A percentile compares a stretch with the other conserved stretches of the same genome.
These are phyloP conservation scores for Nylanderia fulva DNA, from an alignment of 1,140 invertebrate species.

Conservation along the genomic window DNA sequence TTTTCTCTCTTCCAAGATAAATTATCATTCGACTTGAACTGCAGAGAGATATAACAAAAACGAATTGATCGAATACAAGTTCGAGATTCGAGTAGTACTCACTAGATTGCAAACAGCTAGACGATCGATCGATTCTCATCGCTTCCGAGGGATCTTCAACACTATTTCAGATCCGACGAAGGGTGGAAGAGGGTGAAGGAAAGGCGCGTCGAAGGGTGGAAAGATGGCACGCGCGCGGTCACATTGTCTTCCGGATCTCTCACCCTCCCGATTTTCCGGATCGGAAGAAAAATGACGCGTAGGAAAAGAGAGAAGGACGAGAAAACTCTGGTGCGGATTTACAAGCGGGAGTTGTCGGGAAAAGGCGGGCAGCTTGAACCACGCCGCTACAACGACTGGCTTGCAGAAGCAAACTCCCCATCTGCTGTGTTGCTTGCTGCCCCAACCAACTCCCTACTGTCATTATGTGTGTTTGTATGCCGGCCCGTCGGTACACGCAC, in stretches of 20 bases:
- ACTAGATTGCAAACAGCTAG: constrained; percentile 24
- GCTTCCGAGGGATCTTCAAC: constrained; percentile 14
- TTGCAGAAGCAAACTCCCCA: constrained; percentile 78
- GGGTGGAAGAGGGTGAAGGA: background rate
- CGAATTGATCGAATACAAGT: background rate
- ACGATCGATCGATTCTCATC: constrained; percentile 28
- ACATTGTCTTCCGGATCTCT: constrained; percentile 57
- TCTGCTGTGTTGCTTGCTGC: constrained; percentile 76
- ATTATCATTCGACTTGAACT: background rate
- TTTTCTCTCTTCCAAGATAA: background rate
- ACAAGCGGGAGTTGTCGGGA: constrained; percentile 67
- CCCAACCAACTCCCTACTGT: constrained; percentile 77
- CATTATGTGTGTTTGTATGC: constrained; percentile 72
- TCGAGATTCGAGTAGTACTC: constrained; percentile 8
- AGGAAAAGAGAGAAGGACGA: constrained; percentile 37
- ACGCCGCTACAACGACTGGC: constrained; percentile 83
- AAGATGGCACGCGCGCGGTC: constrained; percentile 56
- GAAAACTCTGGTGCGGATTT: constrained; percentile 59
- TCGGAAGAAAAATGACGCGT: constrained; percentile 22
- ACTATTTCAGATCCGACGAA: background rate
- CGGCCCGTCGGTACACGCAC: constrained; percentile 57
- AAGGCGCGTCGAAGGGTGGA: constrained; percentile 33
- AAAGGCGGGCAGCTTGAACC: constrained; percentile 81
- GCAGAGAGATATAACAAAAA: background rate
- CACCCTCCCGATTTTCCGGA: constrained; percentile 44